A percentile compares a stretch with the other conserved stretches of the same genome.
phyloP scores from a whole-genome alignment of 2,888 invertebrate genomes.

The Willowsia nigromaculata region DNA sequence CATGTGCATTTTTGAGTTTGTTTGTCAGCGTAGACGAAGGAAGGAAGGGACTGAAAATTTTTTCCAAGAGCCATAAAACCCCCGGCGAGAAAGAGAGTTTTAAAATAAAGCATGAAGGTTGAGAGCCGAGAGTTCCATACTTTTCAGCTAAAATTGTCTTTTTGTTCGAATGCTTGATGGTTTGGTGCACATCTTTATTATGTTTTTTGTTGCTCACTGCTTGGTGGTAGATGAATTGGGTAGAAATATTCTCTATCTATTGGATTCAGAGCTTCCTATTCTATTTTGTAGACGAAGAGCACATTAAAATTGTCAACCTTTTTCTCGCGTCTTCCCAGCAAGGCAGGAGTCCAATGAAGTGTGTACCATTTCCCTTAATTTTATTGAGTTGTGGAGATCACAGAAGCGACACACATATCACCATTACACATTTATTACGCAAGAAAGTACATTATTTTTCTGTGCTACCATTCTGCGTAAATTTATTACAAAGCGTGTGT shows the following conservation, averaged over 20 bases:
- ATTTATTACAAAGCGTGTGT: slow-evolving; percentile 1
- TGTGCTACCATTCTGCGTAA: background rate
- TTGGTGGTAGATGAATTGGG: background rate
- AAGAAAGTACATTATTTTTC: background rate
- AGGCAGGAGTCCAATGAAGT: slow-evolving; percentile 40
- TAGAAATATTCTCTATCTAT: background rate
- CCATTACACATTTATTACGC: slow-evolving; percentile 26
- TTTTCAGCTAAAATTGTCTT: background rate
- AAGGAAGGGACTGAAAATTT: slow-evolving; percentile 26
- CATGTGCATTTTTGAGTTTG: slow-evolving; percentile 41
- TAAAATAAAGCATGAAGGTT: slow-evolving; percentile 56
- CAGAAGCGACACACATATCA: no score
- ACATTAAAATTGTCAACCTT: slow-evolving; percentile 64
- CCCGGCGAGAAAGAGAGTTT: slow-evolving; percentile 46
- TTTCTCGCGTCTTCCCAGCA: background rate
- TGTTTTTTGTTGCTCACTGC: background rate
- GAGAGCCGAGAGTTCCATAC: background rate
- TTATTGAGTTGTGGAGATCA: slow-evolving; percentile 52
- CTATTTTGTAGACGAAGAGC: slow-evolving; percentile 7
- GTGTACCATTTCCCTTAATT: slow-evolving; percentile 53
- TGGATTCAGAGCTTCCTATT: slow-evolving; percentile 36
- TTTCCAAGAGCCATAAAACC: slow-evolving; percentile 51
- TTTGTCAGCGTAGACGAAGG: slow-evolving; percentile 47
- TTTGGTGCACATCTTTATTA: background rate
- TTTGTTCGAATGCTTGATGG: background rate